Evolutionary conservation across 2,888 invertebrate species (phyloP), one percentile per base, ranked within the genome.

Genomic region (Dasysyrphus albostriatus): DNA sequence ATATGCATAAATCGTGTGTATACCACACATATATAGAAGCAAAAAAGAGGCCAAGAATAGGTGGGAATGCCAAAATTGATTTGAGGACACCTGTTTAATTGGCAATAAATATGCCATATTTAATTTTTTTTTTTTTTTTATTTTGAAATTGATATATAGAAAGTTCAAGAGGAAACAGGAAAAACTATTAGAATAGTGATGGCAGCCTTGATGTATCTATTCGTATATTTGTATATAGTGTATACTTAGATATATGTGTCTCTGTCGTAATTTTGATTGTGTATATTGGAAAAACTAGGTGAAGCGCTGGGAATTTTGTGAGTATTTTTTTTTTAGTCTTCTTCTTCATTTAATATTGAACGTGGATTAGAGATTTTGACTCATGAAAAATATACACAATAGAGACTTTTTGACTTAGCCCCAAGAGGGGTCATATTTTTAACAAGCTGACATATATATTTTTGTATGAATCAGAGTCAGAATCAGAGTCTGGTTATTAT

Each of bases 51-150:
- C 54, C 69, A 54, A 69, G 19, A 56, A 63, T 65, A 47, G 59
- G 39, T 47, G 19, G 56, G 14, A 54, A 69, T 39, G 69, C 69
- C 69, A 54, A 69, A 54, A 69, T 51, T 69, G 69, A 67, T 67
- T 67, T 69, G 54, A 67, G 61, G 76, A 82, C 85, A 85, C 84
- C 84, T 85, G 84, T 85, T 85, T 85, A 85, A 85, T 81, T 81
- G 80, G 63, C 75, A 77, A 81, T 81, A 76, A 84, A 73, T 67
- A 54, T 80, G 47, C 10, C 63, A 79, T 39, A 24, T 54, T 49
- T 75, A 34, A 24, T n/a, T 54, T 24, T 58, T 19, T 54, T 19
- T 19, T 54, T 19, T 67, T 6, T 47, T 10, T 32, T 5, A 47
- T 47, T 19, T 49, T 67, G 61, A 24, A 24, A 14, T 24, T 61